Conservation (phyloP, 2,888 invertebrate species). For the Pristionchus exspectatus region DNA sequence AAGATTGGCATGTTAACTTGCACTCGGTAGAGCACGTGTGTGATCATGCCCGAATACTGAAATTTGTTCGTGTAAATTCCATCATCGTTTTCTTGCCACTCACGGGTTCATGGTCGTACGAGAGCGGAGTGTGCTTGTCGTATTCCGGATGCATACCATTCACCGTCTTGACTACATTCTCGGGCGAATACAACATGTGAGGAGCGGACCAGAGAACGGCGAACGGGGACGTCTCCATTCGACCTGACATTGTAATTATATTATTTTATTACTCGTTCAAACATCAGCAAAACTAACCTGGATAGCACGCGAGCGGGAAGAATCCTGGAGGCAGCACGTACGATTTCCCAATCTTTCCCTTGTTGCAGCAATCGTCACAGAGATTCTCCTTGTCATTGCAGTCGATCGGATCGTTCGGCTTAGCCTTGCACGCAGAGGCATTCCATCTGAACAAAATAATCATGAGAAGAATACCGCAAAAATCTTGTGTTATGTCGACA, state of each 20-base stretch:
- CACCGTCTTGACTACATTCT: conserved; percentile 61
- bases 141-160: conserved; percentile 62
- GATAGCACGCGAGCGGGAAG: conserved; percentile 69
- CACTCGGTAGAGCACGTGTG: conserved; percentile 65
- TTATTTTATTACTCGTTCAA: no score
- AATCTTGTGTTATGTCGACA: no score
- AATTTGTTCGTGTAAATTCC: no score
- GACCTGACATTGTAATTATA: no score
- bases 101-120: conserved; percentile 65
- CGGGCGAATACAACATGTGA: conserved; percentile 69
- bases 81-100: neutral
- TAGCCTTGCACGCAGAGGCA: neutral
- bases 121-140: conserved; percentile 61
- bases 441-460: conserved; percentile 53
- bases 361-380: conserved; percentile 71
- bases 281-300: conserved; percentile 56
- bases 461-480: no score
- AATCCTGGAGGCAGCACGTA: conserved; percentile 65
- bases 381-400: conserved; percentile 68
- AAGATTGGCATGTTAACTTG: conserved; percentile 71
- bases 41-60: conserved; percentile 70
- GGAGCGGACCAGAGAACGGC: conserved; percentile 69
- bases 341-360: conserved; percentile 19
- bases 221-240: conserved; percentile 69
- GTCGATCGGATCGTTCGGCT: conserved; percentile 57